Conservation (phyloP, 2,888 invertebrate species). For the Druceiella hillmani region DNA sequence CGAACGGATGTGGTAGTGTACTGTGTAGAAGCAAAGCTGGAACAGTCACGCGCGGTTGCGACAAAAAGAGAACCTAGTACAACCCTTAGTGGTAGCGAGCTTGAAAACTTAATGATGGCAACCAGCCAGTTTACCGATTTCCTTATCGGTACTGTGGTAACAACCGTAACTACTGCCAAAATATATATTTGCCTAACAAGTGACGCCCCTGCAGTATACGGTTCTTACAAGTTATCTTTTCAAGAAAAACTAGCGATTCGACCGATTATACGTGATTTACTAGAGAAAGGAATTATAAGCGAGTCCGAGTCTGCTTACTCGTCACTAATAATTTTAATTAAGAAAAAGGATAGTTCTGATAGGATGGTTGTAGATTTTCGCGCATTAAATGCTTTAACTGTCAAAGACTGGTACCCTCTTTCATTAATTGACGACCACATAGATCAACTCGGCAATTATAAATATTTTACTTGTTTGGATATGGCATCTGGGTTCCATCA, state of each 20-base stretch:
- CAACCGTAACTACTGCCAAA: background rate
- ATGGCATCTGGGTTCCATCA: constrained; percentile 10
- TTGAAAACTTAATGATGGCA: background rate
- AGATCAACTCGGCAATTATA: constrained; percentile 1
- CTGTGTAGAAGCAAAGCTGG: background rate
- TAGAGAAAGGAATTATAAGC: background rate
- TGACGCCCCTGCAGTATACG: background rate
- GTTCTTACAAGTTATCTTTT: background rate
- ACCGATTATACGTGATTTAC: background rate
- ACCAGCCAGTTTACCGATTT: background rate
- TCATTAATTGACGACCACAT: constrained; percentile 1
- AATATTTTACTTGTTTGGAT: background rate
- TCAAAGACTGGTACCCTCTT: background rate
- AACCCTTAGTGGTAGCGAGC: background rate
- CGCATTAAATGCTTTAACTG: background rate
- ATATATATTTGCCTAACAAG: background rate
- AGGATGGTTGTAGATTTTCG: background rate
- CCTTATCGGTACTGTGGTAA: background rate
- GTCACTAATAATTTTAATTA: background rate
- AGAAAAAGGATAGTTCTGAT: constrained; percentile 4
- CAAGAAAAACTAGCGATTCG: background rate
- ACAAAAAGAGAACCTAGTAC: too few species aligned
- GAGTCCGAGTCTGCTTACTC: background rate
- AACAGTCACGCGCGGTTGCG: background rate
- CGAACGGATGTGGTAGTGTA: too few species aligned